Conservation (phyloP, 2,113 vertebrate genomes). For the Sebastes fasciatus region DNA sequence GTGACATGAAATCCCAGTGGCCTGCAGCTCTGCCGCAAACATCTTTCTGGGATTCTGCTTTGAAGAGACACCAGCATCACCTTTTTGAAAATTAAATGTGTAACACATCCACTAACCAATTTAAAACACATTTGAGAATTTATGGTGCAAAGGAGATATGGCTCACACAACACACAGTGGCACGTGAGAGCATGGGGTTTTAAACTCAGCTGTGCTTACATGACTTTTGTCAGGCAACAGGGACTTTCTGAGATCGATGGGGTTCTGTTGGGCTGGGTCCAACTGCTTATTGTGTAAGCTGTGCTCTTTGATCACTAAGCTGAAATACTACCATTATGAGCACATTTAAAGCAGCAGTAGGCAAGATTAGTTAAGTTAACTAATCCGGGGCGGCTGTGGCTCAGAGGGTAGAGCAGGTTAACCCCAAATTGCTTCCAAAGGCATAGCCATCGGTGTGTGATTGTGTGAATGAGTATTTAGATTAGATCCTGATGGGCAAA, state of each 20-base stretch:
- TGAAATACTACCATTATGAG: not conserved
- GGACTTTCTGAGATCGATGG: not conserved
- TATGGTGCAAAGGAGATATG: not conserved
- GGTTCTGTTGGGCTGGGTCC: slow-evolving; percentile 4
- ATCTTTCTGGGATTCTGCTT: slow-evolving; percentile 14
- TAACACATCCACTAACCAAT: not conserved
- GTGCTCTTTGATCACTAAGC: slow-evolving; percentile 17
- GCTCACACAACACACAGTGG: not conserved
- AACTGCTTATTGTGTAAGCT: slow-evolving; percentile 14
- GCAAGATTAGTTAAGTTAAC: no score
- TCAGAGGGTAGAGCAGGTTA: no score
- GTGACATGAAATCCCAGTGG: slow-evolving; percentile 35
- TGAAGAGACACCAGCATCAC: slow-evolving; percentile 32
- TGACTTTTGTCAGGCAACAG: not conserved
- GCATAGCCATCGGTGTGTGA: no score
- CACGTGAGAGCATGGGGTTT: not conserved
- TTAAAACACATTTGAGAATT: not conserved
- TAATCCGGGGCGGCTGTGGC: no score
- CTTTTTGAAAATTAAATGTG: slow-evolving; percentile 19
- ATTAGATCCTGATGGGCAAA: no score
- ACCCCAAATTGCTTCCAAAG: no score
- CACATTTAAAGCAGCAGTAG: not conserved
- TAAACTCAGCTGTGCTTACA: slow-evolving; percentile 6
- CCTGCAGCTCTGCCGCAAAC: slow-evolving; percentile 28
- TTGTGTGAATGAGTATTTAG: no score